Evolutionary conservation across 37 sponge, comb jelly and placozoan species (phyloP).

Genomic region (Amphimedon queenslandica): DNA sequence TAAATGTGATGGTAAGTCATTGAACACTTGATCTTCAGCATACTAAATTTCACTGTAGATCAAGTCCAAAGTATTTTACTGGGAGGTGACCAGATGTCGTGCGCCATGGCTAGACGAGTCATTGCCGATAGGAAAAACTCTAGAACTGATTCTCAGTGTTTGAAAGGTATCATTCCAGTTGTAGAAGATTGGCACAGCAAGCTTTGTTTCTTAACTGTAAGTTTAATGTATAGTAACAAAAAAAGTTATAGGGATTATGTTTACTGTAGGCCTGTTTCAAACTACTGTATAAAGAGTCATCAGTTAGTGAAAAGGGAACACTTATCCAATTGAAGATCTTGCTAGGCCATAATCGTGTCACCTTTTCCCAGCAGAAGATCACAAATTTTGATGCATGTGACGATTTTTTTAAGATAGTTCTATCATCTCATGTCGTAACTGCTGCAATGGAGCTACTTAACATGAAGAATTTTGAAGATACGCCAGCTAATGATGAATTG

Average conservation of each 20-base stretch:
- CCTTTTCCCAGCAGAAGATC: neutral
- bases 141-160: neutral
- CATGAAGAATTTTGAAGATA: neutral
- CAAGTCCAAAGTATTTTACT: conserved; percentile 17
- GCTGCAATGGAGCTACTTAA: conserved; percentile 18
- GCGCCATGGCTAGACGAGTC: conserved; percentile 15
- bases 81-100: conserved; percentile 40
- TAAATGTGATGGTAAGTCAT: neutral
- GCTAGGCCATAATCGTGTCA: conserved; percentile 30
- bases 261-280: conserved; percentile 34
- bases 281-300: conserved; percentile 19
- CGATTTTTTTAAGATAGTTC: conserved; percentile 20
- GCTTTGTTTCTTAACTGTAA: conserved; percentile 2
- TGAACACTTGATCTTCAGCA: neutral
- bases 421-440: conserved; percentile 15
- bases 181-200: conserved; percentile 45
- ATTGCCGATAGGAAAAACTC: conserved; percentile 4
- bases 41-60: neutral
- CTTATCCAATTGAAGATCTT: conserved; percentile 33
- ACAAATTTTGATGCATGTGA: conserved; percentile 33
- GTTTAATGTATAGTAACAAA: neutral
- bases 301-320: conserved; percentile 22
- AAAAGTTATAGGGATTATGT: neutral
- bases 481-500: neutral
- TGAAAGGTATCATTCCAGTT: conserved; percentile 27